Base-by-base conservation (phyloP, 64 coral and sea anemone species). In the Exaiptasia diaphana region DNA sequence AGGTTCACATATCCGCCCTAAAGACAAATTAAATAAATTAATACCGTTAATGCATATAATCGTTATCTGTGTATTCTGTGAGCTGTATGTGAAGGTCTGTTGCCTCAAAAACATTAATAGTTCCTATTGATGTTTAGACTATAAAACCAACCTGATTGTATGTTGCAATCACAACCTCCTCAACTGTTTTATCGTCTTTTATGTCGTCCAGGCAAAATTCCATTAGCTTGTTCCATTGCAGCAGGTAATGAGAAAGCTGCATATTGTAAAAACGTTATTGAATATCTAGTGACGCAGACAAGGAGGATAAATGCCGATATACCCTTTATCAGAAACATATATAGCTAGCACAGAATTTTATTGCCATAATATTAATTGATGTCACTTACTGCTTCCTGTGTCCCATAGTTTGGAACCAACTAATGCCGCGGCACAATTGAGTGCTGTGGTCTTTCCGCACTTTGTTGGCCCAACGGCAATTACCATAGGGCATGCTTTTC, bases 101-200 rank as follows among this genome's bases (percentile, higher is more conserved):
- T n/a, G n/a, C n/a, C n/a, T n/a, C n/a, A n/a, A n/a, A n/a, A n/a
- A n/a, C n/a, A n/a, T n/a, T n/a, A n/a, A n/a, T n/a, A n/a, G n/a
- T n/a, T n/a, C n/a, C n/a, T n/a, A n/a, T n/a, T n/a, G n/a, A n/a
- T n/a, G n/a, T n/a, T n/a, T n/a, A n/a, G n/a, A n/a, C n/a, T n/a
- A n/a, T n/a, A n/a, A n/a, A n/a, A n/a, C n/a, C n/a, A n/a, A 73
- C 69, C 69, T 73, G 36, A 73, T 73, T 73, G n/a, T 73, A 73
- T 12, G 69, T 73, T 25, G 25, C 38, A 20, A 73, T 73, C 11
- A 73, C 69, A 27, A 73, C 45, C 45, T 73, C 69, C 38, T 73
- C 12, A 42, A 73, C 24, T 20, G 38, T 35, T 12, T 73, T 73
- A 26, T 73, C 69, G 28, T 43, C 69, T 41, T 73, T 73, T 15